Evolutionary conservation across 2,888 invertebrate genomes (phyloP).

Genomic region (Bombylius major): DNA sequence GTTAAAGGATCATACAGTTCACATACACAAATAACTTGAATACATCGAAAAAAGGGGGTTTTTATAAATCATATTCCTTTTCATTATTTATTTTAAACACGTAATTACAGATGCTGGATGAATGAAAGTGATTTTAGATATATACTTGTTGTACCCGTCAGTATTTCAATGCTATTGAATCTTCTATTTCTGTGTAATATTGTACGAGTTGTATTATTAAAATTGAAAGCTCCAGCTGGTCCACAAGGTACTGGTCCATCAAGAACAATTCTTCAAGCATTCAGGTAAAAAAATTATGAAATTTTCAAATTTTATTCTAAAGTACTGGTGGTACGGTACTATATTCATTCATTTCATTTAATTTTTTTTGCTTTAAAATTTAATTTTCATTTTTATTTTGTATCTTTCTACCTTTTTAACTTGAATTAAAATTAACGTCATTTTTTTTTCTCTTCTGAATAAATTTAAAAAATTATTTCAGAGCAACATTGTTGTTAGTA

Average conservation of each 20-base stretch:
- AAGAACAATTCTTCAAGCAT: constrained; percentile 61
- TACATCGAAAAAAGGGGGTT: neutral
- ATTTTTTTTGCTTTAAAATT: too few species aligned
- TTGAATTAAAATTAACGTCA: too few species aligned
- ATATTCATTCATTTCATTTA: too few species aligned
- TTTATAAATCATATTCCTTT: neutral
- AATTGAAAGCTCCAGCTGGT: constrained; percentile 56
- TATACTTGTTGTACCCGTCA: constrained; percentile 66
- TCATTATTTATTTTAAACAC: neutral
- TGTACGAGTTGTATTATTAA: constrained; percentile 71
- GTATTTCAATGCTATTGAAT: constrained; percentile 67
- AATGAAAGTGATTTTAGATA: constrained; percentile 56
- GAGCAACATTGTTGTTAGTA: constrained; percentile 79
- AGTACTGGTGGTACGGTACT: too few species aligned
- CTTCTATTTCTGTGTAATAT: constrained; percentile 80
- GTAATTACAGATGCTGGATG: constrained; percentile 55
- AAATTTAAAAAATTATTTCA: constrained; percentile 20
- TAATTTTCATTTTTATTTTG: too few species aligned
- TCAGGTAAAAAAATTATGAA: constrained; percentile 41
- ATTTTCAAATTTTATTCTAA: too few species aligned
- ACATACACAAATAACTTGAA: neutral
- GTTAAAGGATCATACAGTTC: neutral
- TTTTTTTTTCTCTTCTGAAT: too few species aligned
- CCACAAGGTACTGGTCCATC: constrained; percentile 53
- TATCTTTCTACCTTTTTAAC: too few species aligned